phyloP scores from a whole-genome alignment of 2,113 vertebrate genomes.

The Hypomesus transpacificus region DNA sequence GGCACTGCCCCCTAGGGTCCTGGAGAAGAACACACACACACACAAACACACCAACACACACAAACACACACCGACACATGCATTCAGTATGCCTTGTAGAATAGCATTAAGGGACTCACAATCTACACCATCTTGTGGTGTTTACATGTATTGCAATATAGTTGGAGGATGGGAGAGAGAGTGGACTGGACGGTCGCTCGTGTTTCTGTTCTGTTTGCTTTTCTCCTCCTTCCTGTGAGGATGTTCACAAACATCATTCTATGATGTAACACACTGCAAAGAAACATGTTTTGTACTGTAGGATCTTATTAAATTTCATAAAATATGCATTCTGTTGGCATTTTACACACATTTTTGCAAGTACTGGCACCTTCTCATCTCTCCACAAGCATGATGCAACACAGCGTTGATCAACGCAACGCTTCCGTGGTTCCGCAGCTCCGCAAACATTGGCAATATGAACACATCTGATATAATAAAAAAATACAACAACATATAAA shows the following conservation, averaged over 20 bases:
- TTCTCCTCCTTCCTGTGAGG: not conserved
- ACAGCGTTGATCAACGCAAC: conserved; percentile 20
- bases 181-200: not conserved
- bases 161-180: not conserved
- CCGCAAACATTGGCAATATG: conserved; percentile 70
- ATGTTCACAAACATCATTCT: not conserved
- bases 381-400: conserved; percentile 26
- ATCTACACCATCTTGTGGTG: conserved; percentile 12
- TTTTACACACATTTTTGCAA: conserved; percentile 26
- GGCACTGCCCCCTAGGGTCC: not conserved
- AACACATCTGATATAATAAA: conserved; percentile 65
- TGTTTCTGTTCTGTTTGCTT: not conserved
- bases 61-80: not conserved
- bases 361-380: conserved; percentile 13
- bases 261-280: conserved; percentile 26
- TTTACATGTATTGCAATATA: not conserved
- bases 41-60: not conserved
- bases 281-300: conserved; percentile 20
- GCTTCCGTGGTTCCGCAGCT: conserved; percentile 57
- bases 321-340: conserved; percentile 44
- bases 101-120: not conserved
- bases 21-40: not conserved
- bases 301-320: conserved; percentile 42
- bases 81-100: not conserved
- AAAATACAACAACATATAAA: conserved; percentile 37